Base-by-base conservation (phyloP, 2,113 vertebrate species). In the Gorsachius goisagi region DNA sequence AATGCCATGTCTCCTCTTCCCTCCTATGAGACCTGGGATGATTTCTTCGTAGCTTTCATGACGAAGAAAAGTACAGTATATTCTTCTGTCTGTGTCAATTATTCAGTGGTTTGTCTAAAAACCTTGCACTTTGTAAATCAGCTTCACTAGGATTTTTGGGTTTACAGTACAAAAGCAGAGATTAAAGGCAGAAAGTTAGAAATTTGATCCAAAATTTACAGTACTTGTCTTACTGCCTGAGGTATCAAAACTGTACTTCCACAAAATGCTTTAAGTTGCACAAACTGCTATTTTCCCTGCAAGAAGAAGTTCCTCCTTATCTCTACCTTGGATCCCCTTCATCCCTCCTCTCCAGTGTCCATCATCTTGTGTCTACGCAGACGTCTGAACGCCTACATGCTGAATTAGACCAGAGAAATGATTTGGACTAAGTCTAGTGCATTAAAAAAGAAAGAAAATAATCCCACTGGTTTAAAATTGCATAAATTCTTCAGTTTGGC, bases 11-110 rank as follows among this genome's bases (percentile, higher is more conserved):
- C 84, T 60, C 0, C 5, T 72, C 5, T 97, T 73, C 97, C 97
- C 4, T 95, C 93, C 24, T 95, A 92, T 59, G 68, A 88, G 2
- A 89, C 59, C 56, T 98, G 94, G 96, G 83, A 97, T 68, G 94
- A 95, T 8, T 98, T 97, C 92, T 97, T 97, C 20, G 1, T 6
- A 44, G 89, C 23, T 41, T 98, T 97, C 88, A 97, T 97, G 97
- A 21, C 62, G 2, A 97, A 96, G 66, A 95, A 82, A 97, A 50
- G 97, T 97, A 95, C 6, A 47, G 67, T 93, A 77, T 68, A 64
- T 80, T 56, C 16, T 77, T 79, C 19, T 71, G 3, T 18, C 24
- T 73, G 5, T 84, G 27, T 47, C 26, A 62, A 22, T 84, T 77
- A 16, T 66, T 28, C 17, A 53, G 1, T 58, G 27, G 12, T 28